Evolutionary conservation across 2,888 invertebrate species (phyloP).

Genomic region (Lithosia quadra): DNA sequence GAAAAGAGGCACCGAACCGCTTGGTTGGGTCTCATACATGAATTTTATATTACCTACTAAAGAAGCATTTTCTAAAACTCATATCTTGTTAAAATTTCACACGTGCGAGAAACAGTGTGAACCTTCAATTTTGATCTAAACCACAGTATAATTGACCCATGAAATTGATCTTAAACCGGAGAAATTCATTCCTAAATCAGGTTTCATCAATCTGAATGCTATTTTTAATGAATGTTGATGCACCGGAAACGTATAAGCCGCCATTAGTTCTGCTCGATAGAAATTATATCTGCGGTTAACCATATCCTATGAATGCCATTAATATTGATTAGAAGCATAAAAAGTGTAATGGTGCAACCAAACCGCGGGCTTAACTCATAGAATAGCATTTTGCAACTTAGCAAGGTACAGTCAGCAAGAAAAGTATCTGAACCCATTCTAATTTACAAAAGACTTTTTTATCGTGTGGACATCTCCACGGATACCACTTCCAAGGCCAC

Average conservation of each 20-base stretch:
- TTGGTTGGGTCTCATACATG: too few relatives aligned
- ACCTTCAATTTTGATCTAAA: too few relatives aligned
- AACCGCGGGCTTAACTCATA: background rate
- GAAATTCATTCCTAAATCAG: background rate
- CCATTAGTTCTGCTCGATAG: slow-evolving; percentile 36
- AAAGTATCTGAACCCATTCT: background rate
- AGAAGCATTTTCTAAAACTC: too few relatives aligned
- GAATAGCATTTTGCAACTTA: background rate
- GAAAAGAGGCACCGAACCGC: too few relatives aligned
- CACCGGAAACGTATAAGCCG: slow-evolving; percentile 37
- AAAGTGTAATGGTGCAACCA: background rate
- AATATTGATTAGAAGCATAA: slow-evolving; percentile 12
- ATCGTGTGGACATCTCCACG: too few relatives aligned
- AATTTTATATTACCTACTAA: too few relatives aligned
- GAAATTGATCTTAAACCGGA: background rate
- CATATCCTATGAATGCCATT: slow-evolving; percentile 43
- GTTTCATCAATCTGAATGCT: background rate
- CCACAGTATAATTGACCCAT: too few relatives aligned
- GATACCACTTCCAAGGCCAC: too few relatives aligned
- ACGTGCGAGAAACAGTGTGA: too few relatives aligned
- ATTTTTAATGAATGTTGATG: slow-evolving; percentile 27
- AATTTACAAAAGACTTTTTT: too few relatives aligned
- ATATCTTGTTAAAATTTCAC: too few relatives aligned
- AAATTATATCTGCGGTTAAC: slow-evolving; percentile 48
- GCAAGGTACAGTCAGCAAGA: background rate